Evolutionary conservation across 2,888 invertebrate genomes (phyloP), one percentile per base, ranked within the genome.

Genomic region (Leucophora obtusa): DNA sequence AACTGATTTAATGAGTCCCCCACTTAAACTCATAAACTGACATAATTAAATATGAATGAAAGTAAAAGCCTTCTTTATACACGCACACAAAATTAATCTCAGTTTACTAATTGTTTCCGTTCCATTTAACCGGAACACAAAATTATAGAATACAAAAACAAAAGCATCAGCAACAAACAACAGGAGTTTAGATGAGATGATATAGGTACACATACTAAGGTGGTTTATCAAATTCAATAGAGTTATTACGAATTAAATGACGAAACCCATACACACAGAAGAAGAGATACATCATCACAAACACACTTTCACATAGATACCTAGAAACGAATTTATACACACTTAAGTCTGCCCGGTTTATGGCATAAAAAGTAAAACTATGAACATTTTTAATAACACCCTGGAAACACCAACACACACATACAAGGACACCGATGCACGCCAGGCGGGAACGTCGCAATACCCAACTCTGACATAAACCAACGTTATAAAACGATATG

Each of bases 81-180:
- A 74, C 24, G 35, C 43, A 60, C 60, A 53, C 21, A 17, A 54
- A 35, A 24, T 35, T 77, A 73, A 79, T 82, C 86, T 85, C 87
- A 84, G 84, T 85, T 87, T 88, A 87, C 89, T 87, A 89, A 88
- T 89, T 89, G 88, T 86, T 88, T 88, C 88, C 88, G 88, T 85
- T 89, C 50, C 80, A 70, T 77, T 81, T 73, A 76, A 70, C 43
- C 59, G 71, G 54, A 63, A 63, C 53, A 58, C 17, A 24, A 50
- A 21, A 51, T 35, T 17, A 50, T 58, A 24, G n/a, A n/a, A n/a
- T 62, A 59, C 53, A 71, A 50, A 47, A 68, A 72, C 24, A 62
- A 15, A n/a, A 62, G n/a, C n/a, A n/a, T n/a, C n/a, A n/a, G n/a
- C n/a, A 50, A 51, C 21, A 47, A 54, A 59, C 28, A 28, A 33